Evolutionary conservation across 2,888 invertebrate genomes (phyloP), one percentile per base, ranked within the genome.

Genomic region (Branchellion lobata): DNA sequence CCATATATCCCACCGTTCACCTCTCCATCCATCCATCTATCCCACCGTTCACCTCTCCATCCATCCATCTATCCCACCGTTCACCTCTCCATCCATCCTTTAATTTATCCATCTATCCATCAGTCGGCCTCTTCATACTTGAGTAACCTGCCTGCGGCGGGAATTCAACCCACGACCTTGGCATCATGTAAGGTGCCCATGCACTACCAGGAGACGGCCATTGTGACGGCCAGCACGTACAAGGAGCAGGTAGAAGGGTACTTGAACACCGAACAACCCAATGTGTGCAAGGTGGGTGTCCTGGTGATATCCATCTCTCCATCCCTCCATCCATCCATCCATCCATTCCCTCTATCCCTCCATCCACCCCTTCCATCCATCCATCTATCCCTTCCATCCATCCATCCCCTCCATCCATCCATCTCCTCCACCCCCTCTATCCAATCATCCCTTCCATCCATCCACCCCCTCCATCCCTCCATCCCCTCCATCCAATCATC

Each of bases 201-300:
- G 29, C 36, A 18, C 36, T 34, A 1, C 3, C 77, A 77, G n/a
- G 31, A 57, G 34, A 31, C 53, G 31, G 31, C 31, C 21, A 51
- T 31, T 3, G 77, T 57, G n/a, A 33, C 61, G 18, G 77, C 31
- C 21, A n/a, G 33, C 27, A 24, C 33, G 61, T 74, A 40, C 75
- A 80, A 80, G 51, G 77, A 80, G 68, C 34, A 40, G n/a, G 31
- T 47, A n/a, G 57, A 36, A 24, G 57, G 76, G 68, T 27, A 61
- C 61, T 47, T 34, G 71, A 24, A 77, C 24, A 79, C 36, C 18
- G 86, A 87, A 80, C 86, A 86, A 75, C 85, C 84, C 78, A 88
- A 87, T 81, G 86, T 88, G 24, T 87, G 88, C 83, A 86, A 91
- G 90, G 93, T 87, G 29, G 47, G 76, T 57, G n/a, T n/a, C n/a